Conservation (phyloP, 1,140 invertebrate genomes). For the Sinonovacula constricta region DNA sequence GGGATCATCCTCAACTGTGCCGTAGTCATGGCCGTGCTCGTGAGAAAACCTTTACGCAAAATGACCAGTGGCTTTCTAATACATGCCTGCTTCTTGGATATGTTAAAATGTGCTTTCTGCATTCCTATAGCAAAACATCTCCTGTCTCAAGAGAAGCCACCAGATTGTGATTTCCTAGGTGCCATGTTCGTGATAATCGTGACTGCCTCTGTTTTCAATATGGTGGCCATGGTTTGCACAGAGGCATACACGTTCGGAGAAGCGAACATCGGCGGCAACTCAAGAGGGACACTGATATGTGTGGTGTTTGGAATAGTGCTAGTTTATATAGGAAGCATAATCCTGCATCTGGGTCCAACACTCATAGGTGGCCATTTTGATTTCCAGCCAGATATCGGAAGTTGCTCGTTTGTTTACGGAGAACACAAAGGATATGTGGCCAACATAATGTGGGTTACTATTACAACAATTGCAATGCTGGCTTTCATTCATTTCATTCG, state of each 20-base stretch:
- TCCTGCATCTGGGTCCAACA: constrained; percentile 78
- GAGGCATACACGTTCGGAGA: constrained; percentile 78
- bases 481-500: constrained; percentile 72
- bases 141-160: constrained; percentile 67
- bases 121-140: constrained; percentile 76
- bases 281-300: constrained; percentile 74
- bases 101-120: constrained; percentile 76
- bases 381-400: constrained; percentile 75
- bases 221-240: constrained; percentile 77
- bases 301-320: constrained; percentile 76
- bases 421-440: constrained; percentile 76
- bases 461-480: constrained; percentile 72
- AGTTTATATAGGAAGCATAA: constrained; percentile 76
- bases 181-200: constrained; percentile 74
- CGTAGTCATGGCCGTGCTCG: constrained; percentile 68
- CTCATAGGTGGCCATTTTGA: constrained; percentile 77
- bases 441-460: constrained; percentile 77
- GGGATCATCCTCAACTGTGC: constrained; percentile 75
- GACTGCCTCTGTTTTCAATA: constrained; percentile 76
- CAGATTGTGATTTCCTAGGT: constrained; percentile 73
- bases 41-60: constrained; percentile 64
- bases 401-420: constrained; percentile 76
- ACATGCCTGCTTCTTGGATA: constrained; percentile 75
- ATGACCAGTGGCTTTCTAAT: constrained; percentile 77
- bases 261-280: constrained; percentile 73